These are phyloP conservation scores for Eristalinus sepulchralis DNA, from an alignment of 2,888 invertebrate genomes.

Conservation along the genomic window DNA sequence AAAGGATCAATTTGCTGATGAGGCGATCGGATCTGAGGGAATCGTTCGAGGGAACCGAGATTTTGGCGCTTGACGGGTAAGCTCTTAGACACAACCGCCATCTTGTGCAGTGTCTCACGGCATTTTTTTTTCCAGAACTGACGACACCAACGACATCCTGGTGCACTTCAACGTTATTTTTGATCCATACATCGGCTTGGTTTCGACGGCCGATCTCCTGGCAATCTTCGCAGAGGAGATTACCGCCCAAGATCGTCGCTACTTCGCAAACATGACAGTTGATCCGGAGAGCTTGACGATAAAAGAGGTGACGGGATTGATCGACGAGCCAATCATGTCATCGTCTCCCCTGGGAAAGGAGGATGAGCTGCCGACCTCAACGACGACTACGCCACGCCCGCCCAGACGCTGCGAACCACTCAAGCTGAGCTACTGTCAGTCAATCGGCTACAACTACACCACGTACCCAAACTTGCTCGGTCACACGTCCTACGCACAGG, in stretches of 20 bases:
- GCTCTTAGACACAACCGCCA: conserved; percentile 70
- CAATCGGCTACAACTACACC: conserved; percentile 89
- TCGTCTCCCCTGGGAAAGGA: conserved; percentile 79
- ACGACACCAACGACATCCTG: conserved; percentile 86
- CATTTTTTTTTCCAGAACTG: conserved; percentile 82
- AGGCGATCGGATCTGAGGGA: conserved; percentile 88
- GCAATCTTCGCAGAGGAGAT: conserved; percentile 87
- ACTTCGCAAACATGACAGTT: conserved; percentile 85
- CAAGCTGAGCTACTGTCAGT: conserved; percentile 86
- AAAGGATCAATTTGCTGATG: conserved; percentile 88
- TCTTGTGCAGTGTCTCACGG: neutral
- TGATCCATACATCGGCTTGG: conserved; percentile 87
- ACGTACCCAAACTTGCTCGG: conserved; percentile 90
- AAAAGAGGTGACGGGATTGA: conserved; percentile 81
- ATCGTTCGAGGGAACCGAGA: conserved; percentile 90
- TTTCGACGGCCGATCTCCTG: conserved; percentile 85
- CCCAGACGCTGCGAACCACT: conserved; percentile 86
- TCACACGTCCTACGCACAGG: conserved; percentile 84
- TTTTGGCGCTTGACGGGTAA: conserved; percentile 93
- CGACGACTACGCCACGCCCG: conserved; percentile 82
- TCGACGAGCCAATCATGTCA: conserved; percentile 80
- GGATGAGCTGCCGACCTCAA: conserved; percentile 79
- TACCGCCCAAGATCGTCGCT: conserved; percentile 82
- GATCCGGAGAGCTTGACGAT: conserved; percentile 86
- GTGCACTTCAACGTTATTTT: conserved; percentile 94